These are phyloP conservation scores for Sebastes minor DNA, from an alignment of 2,797 vertebrate genomes.

Conservation along the genomic window DNA sequence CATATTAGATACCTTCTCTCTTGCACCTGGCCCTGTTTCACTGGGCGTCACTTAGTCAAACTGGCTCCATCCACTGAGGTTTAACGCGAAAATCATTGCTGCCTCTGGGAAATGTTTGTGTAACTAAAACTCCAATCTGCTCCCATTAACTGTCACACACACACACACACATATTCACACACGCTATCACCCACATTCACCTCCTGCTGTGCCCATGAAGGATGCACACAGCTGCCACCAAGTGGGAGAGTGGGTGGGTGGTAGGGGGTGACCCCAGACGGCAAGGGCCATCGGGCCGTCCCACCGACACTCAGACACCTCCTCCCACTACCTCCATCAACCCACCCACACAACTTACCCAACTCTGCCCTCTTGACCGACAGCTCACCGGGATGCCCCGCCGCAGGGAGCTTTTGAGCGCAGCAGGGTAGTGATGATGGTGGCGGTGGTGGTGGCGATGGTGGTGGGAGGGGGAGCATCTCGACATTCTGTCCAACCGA, in stretches of 20 bases:
- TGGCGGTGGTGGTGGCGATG: not conserved
- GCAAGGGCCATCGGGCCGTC: conserved; percentile 25
- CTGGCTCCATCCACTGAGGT: not conserved
- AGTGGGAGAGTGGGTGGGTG: conserved; percentile 38
- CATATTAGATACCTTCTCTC: not conserved
- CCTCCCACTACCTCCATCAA: conserved; percentile 17
- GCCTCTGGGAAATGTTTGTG: conserved; percentile 20
- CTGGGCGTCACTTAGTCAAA: not conserved
- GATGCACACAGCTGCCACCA: conserved; percentile 64
- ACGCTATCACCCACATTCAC: conserved; percentile 36
- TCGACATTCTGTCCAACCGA: not conserved
- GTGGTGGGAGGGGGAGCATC: not conserved
- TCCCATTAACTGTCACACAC: not conserved
- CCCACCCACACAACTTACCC: conserved; percentile 30
- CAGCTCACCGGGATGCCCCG: conserved; percentile 36
- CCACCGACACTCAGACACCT: conserved; percentile 35
- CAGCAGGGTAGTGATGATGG: conserved; percentile 38
- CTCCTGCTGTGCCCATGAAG: conserved; percentile 51
- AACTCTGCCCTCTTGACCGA: conserved; percentile 53
- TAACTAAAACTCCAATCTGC: conserved; percentile 37
- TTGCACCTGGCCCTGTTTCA: not conserved
- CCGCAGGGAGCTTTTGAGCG: conserved; percentile 28
- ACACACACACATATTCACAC: conserved; percentile 8
- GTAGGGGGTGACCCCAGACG: conserved; percentile 43
- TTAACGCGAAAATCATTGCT: not conserved